Evolutionary conservation across 92 coral and sea anemone species (phyloP).

Genomic region (Epizoanthus illoricatus): DNA sequence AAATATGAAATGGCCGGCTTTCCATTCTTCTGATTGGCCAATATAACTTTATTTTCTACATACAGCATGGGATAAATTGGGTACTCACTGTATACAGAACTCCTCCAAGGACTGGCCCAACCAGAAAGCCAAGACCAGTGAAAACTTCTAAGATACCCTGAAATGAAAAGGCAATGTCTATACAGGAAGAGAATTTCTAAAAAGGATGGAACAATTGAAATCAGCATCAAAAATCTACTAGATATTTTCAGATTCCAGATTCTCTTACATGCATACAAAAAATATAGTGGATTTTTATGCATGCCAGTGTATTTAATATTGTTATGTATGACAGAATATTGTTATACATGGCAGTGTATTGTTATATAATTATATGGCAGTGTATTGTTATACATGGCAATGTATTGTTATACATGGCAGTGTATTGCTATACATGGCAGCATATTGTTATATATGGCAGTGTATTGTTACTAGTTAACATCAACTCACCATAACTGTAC

Average conservation of each 20-base stretch:
- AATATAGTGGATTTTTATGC: neutral
- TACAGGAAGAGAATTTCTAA: neutral
- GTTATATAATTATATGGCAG: neutral
- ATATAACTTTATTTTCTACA: neutral
- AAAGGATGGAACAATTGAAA: no score
- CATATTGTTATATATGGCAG: neutral
- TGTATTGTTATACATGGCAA: neutral
- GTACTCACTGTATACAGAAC: constrained; percentile 57
- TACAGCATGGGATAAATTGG: neutral
- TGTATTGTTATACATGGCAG: neutral
- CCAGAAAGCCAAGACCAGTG: constrained; percentile 51
- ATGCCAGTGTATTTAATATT: neutral
- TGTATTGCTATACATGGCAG: neutral
- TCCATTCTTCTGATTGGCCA: no score
- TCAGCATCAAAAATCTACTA: no score
- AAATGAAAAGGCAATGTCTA: neutral
- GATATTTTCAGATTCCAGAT: no score
- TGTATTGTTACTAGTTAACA: no score
- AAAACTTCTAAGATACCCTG: constrained; percentile 58
- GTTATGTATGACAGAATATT: neutral
- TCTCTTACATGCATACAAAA: no score
- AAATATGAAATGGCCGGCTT: no score
- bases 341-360: neutral
- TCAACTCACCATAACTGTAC: constrained; percentile 46
- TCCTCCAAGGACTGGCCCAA: constrained; percentile 73